A percentile compares a stretch with the other conserved stretches of the same genome.
phyloP scores from a whole-genome alignment of 2,113 vertebrate species.

The Notarius quadriscutis region DNA sequence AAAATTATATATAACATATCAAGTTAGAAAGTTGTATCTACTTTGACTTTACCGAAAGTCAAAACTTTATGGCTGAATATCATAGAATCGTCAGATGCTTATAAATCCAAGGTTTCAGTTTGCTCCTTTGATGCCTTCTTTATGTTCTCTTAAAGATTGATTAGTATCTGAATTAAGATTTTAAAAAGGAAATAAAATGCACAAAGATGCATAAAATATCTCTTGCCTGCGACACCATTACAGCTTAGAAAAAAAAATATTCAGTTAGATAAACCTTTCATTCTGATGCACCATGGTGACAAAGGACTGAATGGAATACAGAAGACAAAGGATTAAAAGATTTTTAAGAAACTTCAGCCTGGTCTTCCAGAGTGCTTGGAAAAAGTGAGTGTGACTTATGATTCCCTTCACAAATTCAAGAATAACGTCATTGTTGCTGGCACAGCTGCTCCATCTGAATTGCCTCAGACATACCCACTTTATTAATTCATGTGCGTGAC shows the following conservation, averaged over 20 bases:
- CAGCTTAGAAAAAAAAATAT: not conserved
- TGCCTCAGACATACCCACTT: slow-evolving; percentile 6
- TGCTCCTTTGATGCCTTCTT: not conserved
- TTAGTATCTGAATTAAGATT: not conserved
- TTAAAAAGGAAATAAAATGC: not conserved
- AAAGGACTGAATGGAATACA: slow-evolving; percentile 25
- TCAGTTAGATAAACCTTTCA: not conserved
- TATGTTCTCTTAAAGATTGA: not conserved
- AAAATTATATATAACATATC: not conserved
- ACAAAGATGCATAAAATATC: not conserved
- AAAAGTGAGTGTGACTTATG: slow-evolving; percentile 44
- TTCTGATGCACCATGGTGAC: not conserved
- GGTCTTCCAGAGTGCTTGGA: slow-evolving; percentile 39
- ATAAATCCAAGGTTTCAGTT: not conserved
- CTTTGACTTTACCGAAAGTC: not conserved
- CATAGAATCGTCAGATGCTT: not conserved
- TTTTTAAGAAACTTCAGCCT: slow-evolving; percentile 17
- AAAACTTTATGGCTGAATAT: not conserved
- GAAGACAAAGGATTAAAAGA: slow-evolving; percentile 33
- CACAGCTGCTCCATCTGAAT: slow-evolving; percentile 13
- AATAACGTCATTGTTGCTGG: slow-evolving; percentile 53
- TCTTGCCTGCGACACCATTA: not conserved
- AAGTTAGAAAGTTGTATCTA: not conserved
- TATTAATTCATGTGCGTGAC: slow-evolving; percentile 8
- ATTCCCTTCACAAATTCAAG: slow-evolving; percentile 35